Conservation (phyloP, 2,113 vertebrate genomes). For the Accipiter virgatus region DNA sequence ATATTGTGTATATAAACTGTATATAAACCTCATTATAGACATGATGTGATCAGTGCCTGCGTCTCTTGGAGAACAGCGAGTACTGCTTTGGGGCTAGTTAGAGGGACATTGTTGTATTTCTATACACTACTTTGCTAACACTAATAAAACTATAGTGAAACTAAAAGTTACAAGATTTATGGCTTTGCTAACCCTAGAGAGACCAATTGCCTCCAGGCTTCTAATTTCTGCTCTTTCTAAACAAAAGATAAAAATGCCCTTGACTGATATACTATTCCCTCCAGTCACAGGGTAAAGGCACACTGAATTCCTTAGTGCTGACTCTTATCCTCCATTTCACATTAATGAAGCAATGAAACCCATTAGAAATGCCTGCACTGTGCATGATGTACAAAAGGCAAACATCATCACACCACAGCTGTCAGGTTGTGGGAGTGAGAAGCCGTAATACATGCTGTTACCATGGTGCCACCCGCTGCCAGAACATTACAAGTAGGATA, state of each 20-base stretch:
- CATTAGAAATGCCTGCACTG: background rate
- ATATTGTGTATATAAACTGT: background rate
- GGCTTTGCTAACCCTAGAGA: background rate
- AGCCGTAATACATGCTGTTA: background rate
- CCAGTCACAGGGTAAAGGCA: background rate
- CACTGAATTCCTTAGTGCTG: background rate
- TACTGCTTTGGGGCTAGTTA: background rate
- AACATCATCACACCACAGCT: background rate
- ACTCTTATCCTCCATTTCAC: background rate
- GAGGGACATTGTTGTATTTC: background rate
- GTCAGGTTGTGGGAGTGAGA: background rate
- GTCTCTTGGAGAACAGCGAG: background rate
- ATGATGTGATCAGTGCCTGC: background rate
- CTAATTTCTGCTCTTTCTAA: background rate
- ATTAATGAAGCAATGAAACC: background rate
- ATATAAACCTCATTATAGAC: background rate
- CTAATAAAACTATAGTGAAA: background rate
- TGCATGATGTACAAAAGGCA: background rate
- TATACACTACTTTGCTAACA: background rate
- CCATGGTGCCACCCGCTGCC: conserved; percentile 30
- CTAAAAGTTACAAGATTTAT: background rate
- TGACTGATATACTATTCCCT: background rate
- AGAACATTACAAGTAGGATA: background rate
- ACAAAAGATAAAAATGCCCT: background rate
- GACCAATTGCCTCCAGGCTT: background rate